Evolutionary conservation across 2,797 vertebrate genomes (phyloP).

Genomic region (Lophius americanus): DNA sequence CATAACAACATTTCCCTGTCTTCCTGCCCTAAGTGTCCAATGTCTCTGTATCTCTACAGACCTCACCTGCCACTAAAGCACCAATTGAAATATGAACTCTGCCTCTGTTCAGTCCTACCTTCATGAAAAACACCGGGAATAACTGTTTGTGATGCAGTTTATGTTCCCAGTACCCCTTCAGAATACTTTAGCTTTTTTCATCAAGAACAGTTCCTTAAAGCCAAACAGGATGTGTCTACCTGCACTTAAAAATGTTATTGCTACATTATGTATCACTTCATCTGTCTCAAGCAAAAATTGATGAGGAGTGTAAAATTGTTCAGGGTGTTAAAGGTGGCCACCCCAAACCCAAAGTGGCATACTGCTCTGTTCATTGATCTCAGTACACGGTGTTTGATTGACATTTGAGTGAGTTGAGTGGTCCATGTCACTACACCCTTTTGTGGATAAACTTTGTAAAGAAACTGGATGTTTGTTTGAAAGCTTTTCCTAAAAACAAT

Average conservation of each 20-base stretch:
- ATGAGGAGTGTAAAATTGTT: constrained; percentile 54
- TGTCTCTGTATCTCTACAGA: constrained; percentile 69
- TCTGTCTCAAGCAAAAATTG: too few relatives aligned
- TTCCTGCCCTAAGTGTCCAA: constrained; percentile 28
- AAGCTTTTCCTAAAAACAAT: not conserved
- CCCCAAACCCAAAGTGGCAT: constrained; percentile 40
- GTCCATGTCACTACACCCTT: constrained; percentile 65
- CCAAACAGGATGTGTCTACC: constrained; percentile 68
- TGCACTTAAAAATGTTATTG: constrained; percentile 39
- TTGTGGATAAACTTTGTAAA: constrained; percentile 30
- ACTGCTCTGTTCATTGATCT: constrained; percentile 54
- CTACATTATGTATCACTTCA: too few relatives aligned
- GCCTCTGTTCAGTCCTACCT: constrained; percentile 74
- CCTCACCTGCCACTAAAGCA: constrained; percentile 69
- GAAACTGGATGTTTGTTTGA: constrained; percentile 14
- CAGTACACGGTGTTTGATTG: constrained; percentile 63
- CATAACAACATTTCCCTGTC: constrained; percentile 30
- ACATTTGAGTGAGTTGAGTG: not conserved
- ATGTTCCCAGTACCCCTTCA: constrained; percentile 58
- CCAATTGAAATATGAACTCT: constrained; percentile 67
- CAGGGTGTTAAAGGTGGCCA: constrained; percentile 72
- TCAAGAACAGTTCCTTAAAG: constrained; percentile 48
- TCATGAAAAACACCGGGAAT: constrained; percentile 62
- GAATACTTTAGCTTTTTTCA: constrained; percentile 69
- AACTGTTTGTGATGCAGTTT: constrained; percentile 75